These are phyloP conservation scores for Nothura maculosa DNA, from an alignment of 2,797 vertebrate species.

Conservation along the genomic window DNA sequence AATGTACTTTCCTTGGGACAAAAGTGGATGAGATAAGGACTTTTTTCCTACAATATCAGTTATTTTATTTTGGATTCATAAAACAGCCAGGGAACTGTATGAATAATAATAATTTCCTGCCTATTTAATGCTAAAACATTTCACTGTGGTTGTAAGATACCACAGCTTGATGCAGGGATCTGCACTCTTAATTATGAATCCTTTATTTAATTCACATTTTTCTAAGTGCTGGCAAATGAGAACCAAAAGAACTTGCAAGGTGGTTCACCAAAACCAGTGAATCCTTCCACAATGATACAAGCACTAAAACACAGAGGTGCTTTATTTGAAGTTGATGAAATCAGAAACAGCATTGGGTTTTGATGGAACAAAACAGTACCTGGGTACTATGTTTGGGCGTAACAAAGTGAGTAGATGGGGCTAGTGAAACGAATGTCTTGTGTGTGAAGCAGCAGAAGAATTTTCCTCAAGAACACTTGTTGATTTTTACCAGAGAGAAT, in stretches of 20 bases:
- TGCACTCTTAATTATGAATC: neutral
- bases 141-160: neutral
- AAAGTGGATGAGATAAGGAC: neutral
- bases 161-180: neutral
- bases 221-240: constrained; percentile 14
- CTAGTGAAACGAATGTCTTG: neutral
- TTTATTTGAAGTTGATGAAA: neutral
- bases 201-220: neutral
- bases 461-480: neutral
- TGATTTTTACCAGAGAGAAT: neutral
- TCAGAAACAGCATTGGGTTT: neutral
- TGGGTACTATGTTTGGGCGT: fast-evolving
- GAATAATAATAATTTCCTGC: neutral
- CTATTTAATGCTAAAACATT: neutral
- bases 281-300: neutral
- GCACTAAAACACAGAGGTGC: neutral
- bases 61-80: neutral
- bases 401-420: neutral
- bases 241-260: neutral
- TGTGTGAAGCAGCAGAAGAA: neutral
- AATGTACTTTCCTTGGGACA: neutral
- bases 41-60: too few relatives aligned
- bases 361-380: neutral
- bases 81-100: neutral
- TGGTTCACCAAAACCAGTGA: neutral